Evolutionary conservation across 1,140 invertebrate genomes (phyloP), one percentile per base, ranked within the genome.

Genomic region (Berghia stephanieae): DNA sequence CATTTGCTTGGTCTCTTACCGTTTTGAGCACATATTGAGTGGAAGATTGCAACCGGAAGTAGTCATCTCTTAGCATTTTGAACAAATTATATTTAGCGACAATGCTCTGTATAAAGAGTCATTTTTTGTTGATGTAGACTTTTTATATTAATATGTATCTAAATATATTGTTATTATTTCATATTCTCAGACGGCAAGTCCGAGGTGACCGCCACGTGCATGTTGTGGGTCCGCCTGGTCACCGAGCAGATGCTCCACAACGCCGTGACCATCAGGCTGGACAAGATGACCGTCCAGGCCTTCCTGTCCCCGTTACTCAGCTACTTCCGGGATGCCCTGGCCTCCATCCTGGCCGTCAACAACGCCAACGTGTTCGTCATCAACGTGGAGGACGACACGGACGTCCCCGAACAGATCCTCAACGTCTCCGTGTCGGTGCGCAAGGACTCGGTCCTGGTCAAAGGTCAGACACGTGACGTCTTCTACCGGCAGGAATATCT

Each of bases 201-300:
- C 88, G 95, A 96, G 90, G 94, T 95, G 0, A 95, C 95, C 88
- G 95, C 96, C 0, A 86, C 85, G 24, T 90, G 89, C 79, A 94
- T 94, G 57, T 91, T 99, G 0, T 93, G 93, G 0, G 96, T 98
- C 0, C 91, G 95, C 34, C 89, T 98, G 1, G 96, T 99, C 31
- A 98, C 96, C 0, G 95, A 97, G 84, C 94, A 97, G 68, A 98
- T 99, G 95, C 90, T 99, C 0, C 93, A 94, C 79, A 98, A 97
- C 88, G 98, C 96, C 0, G 96, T 99, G 10, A 99, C 97, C 0
- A 94, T 99, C 0, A 92, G 96, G 40, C 88, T 99, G 0, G 94
- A 95, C 83, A 95, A 97, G 81, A 97, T 99, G 94, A 97, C 95
- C 0, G 94, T 95, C 52, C 94, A 96, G 83, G 94, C 94, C 0